Percentiles rank a stretch among this genome's conserved stretches.
phyloP scores from a whole-genome alignment of 2,113 vertebrate species.

The Nothoprocta perdicaria region DNA sequence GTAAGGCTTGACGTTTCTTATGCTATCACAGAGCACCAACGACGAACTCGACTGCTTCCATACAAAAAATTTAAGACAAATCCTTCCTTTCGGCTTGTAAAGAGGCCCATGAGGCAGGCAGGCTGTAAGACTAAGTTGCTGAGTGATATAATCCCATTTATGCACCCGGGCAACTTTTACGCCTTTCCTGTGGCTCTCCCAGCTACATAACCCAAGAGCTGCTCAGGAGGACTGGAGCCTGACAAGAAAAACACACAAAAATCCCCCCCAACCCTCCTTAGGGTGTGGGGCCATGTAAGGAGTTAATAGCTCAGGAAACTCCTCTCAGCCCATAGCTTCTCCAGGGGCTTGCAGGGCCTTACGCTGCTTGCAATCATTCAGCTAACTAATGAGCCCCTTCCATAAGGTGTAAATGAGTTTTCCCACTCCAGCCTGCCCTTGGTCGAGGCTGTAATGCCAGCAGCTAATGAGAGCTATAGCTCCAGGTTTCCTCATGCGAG shows the following conservation, averaged over 20 bases:
- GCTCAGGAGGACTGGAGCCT: background rate
- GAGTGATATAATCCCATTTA: background rate
- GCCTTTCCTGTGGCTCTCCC: background rate
- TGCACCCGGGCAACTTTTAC: background rate
- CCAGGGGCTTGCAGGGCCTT: background rate
- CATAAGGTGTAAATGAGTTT: slow-evolving; percentile 78
- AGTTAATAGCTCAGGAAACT: slow-evolving; percentile 12
- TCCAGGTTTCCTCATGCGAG: slow-evolving; percentile 46
- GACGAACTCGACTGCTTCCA: background rate
- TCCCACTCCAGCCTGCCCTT: slow-evolving; percentile 68
- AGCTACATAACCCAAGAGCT: background rate
- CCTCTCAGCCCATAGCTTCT: slow-evolving; percentile 3
- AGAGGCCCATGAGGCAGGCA: background rate
- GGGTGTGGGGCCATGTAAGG: background rate
- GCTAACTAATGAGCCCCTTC: slow-evolving; percentile 71
- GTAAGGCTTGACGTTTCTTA: background rate
- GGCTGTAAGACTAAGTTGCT: background rate
- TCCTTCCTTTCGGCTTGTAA: background rate
- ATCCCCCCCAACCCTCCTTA: background rate
- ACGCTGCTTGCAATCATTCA: slow-evolving; percentile 47
- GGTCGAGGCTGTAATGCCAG: slow-evolving; percentile 61
- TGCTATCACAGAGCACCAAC: background rate
- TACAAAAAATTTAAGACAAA: background rate
- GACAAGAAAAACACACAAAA: background rate
- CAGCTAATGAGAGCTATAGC: slow-evolving; percentile 68